Base-by-base conservation (phyloP, 1,140 invertebrate genomes). In the Drosophila willistoni region DNA sequence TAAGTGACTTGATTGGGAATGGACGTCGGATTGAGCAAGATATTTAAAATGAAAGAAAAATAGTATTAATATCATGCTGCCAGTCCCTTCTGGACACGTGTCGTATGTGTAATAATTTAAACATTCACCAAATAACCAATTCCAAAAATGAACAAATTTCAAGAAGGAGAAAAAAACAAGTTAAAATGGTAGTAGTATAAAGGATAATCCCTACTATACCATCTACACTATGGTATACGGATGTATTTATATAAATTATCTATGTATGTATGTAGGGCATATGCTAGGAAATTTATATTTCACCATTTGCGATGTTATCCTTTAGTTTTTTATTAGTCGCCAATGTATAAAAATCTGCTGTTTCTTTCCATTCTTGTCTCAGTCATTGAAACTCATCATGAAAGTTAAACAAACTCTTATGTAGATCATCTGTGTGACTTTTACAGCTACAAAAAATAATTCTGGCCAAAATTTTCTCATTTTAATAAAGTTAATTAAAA, bases 111-210 rank as follows among this genome's bases (percentile, higher is more conserved):
- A 51, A 51, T 51, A 51, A 22, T 22, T 12, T 22, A 51, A 51
- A 51, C 44, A 51, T 51, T 51, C 44, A 51, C 44, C 44, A 12
- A 51, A 22, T 10, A 51, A 51, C 44, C 17, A 51, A 51, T 51
- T 51, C 19, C 44, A 19, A 51, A 51, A 51, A 3, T 3, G 12
- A 51, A 51, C 1, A 22, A 22, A 51, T 6, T 29, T 25, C 22
- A 25, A 19, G 2, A 10, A 19, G 17, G 10, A n/a, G 19, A 22
- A 22, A 22, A 19, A 44, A 14, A 13, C 4, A 44, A 10, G 7
- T 47, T 39, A 3, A 39, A 39, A 39, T 39, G 36, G 36, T 13
- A 39, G 12, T 17, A 7, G 0, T 36, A 3, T 9, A 36, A 6
- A 44, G 42, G n/a, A 17, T 14, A 44, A 3, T 19, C 44, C 14